Evolutionary conservation across 2,888 invertebrate species (phyloP).

Genomic region (Limenitis camilla): DNA sequence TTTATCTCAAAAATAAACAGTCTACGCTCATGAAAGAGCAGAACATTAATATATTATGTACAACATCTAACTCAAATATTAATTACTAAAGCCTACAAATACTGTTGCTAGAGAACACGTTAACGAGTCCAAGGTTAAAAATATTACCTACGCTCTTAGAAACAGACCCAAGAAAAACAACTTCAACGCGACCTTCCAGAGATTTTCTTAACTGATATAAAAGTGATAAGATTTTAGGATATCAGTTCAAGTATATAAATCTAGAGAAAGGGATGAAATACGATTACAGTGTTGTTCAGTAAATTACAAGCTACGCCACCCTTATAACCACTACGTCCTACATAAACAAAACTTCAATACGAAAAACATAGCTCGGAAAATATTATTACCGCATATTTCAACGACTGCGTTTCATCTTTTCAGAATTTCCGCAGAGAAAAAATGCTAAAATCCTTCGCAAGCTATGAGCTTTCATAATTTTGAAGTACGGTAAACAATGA

Average conservation of each 20-base stretch:
- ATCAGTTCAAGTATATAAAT: slow-evolving; percentile 3
- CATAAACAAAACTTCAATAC: slow-evolving; percentile 16
- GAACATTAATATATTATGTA: too few species aligned
- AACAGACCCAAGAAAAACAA: background rate
- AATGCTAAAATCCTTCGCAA: slow-evolving; percentile 15
- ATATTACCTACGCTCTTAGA: background rate
- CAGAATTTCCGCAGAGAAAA: slow-evolving; percentile 14
- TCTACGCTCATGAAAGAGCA: background rate
- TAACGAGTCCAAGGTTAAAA: background rate
- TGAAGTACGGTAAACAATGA: slow-evolving; percentile 18
- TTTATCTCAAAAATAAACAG: slow-evolving; percentile 1
- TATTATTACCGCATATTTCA: too few species aligned
- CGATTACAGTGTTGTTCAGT: slow-evolving; percentile 10
- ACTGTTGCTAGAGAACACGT: background rate
- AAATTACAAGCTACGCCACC: slow-evolving; percentile 9
- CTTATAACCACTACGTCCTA: slow-evolving; percentile 10
- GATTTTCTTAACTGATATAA: background rate
- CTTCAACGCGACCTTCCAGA: background rate
- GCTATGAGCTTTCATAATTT: slow-evolving; percentile 14
- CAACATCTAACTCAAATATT: too few species aligned
- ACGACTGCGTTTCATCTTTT: slow-evolving; percentile 16
- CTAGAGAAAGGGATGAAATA: slow-evolving; percentile 1
- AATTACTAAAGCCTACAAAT: too few species aligned
- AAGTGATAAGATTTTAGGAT: background rate
- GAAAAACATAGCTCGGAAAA: slow-evolving; percentile 7